Percentiles rank a stretch among this genome's conserved stretches.
phyloP scores from a whole-genome alignment of 2,113 vertebrate genomes.

The Mobula birostris region DNA sequence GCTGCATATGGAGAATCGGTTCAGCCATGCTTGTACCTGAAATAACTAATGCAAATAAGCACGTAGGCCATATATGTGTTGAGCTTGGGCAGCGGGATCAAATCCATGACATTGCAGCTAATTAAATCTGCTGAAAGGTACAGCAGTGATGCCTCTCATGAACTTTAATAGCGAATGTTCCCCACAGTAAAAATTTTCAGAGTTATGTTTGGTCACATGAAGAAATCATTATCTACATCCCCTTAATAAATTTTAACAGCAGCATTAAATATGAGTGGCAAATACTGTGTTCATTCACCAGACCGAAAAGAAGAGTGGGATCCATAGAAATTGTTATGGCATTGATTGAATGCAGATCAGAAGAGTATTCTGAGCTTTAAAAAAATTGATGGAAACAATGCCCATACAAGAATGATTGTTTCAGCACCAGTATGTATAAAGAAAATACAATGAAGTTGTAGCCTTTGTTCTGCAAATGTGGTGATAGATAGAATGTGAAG shows the following conservation, averaged over 20 bases:
- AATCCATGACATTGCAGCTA: no score
- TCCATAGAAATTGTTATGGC: slow-evolving; percentile 49
- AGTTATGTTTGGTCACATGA: slow-evolving; percentile 54
- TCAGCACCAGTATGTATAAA: background rate
- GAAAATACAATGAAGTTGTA: background rate
- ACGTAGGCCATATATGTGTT: no score
- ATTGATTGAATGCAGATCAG: slow-evolving; percentile 44
- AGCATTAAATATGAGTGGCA: slow-evolving; percentile 53
- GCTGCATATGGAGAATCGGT: no score
- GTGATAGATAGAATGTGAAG: background rate
- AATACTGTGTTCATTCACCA: slow-evolving; percentile 61
- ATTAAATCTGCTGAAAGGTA: no score
- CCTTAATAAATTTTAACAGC: slow-evolving; percentile 52
- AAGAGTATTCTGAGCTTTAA: slow-evolving; percentile 49
- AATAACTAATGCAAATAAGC: no score
- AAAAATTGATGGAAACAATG: slow-evolving; percentile 46
- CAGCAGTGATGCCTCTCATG: no score
- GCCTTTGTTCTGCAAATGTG: background rate
- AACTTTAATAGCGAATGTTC: slow-evolving; percentile 52
- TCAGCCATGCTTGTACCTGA: no score
- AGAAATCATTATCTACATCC: slow-evolving; percentile 51
- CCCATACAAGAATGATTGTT: background rate
- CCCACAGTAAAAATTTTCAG: slow-evolving; percentile 63
- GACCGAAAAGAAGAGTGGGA: slow-evolving; percentile 54
- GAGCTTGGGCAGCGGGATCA: no score